Percentiles rank a stretch among this genome's conserved stretches.
Conservation (phyloP, 2,888 invertebrate genomes). For the Octonoba sinensis region DNA sequence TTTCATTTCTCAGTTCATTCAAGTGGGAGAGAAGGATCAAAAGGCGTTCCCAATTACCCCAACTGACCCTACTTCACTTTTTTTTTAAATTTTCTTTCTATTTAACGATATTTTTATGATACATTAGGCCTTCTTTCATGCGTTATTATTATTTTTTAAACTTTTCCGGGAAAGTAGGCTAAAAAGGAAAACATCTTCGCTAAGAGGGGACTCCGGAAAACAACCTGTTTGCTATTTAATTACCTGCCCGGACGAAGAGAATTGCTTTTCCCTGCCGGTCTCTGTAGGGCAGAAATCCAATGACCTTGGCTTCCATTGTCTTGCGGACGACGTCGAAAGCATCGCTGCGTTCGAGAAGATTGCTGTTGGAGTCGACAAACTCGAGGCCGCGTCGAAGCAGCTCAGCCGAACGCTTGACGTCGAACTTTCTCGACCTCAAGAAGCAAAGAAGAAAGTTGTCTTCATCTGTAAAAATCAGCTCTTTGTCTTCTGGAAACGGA, state of each 20-base stretch:
- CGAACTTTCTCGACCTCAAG: slow-evolving; percentile 46
- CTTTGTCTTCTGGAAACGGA: slow-evolving; percentile 23
- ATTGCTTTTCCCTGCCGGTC: slow-evolving; percentile 30
- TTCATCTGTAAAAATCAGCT: slow-evolving; percentile 15
- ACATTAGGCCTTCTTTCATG: no score
- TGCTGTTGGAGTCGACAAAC: slow-evolving; percentile 20
- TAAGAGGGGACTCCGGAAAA: no score
- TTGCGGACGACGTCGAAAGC: not conserved
- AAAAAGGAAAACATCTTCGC: no score
- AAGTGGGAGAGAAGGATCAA: not conserved
- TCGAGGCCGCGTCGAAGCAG: slow-evolving; percentile 1
- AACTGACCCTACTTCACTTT: no score
- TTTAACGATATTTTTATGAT: no score
- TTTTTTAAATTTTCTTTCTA: no score
- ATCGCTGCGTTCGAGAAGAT: slow-evolving; percentile 16
- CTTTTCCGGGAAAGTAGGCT: no score
- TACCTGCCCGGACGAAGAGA: slow-evolving; percentile 32
- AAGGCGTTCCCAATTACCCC: no score
- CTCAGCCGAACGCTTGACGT: slow-evolving; percentile 20
- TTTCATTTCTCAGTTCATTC: no score
- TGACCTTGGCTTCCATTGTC: not conserved
- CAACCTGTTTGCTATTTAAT: no score
- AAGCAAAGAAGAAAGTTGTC: slow-evolving; percentile 25
- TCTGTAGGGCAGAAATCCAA: slow-evolving; percentile 46
- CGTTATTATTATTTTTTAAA: no score